Conservation (phyloP, 2,113 vertebrate genomes). For the Rhabdomys dilectus region DNA sequence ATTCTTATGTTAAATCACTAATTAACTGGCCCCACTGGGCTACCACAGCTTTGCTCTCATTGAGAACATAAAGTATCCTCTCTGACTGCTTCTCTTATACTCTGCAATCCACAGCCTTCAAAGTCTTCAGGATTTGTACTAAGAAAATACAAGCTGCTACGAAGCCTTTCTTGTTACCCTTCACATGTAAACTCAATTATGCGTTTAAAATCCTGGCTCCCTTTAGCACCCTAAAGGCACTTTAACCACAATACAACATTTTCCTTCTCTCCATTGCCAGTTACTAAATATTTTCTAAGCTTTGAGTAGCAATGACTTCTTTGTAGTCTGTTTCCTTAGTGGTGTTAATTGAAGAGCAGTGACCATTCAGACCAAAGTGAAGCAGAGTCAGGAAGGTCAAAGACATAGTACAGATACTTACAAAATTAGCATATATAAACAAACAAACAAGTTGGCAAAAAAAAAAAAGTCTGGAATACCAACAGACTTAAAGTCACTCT, state of each 20-base stretch:
- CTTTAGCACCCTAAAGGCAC: slow-evolving; percentile 1
- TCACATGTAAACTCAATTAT: slow-evolving; percentile 45
- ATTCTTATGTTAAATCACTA: slow-evolving; percentile 62
- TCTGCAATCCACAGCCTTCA: neutral
- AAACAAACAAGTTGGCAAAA: neutral
- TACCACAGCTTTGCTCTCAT: neutral
- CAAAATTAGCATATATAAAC: neutral
- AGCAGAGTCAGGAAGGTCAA: neutral
- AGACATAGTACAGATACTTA: neutral
- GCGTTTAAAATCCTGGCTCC: slow-evolving; percentile 27
- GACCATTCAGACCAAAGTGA: neutral
- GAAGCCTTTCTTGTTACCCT: neutral
- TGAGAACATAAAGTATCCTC: neutral
- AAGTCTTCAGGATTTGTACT: neutral
- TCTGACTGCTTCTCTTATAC: neutral
- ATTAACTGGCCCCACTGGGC: slow-evolving; percentile 33
- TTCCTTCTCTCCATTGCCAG: neutral
- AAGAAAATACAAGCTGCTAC: neutral
- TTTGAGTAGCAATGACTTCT: neutral
- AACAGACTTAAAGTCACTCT: neutral
- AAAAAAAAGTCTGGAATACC: neutral
- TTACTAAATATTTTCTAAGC: neutral
- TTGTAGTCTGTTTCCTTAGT: neutral
- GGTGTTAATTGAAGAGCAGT: neutral
- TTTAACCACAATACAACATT: neutral